Evolutionary conservation across 1,140 invertebrate genomes (phyloP).

Genomic region (Paralvinella palmiformis): DNA sequence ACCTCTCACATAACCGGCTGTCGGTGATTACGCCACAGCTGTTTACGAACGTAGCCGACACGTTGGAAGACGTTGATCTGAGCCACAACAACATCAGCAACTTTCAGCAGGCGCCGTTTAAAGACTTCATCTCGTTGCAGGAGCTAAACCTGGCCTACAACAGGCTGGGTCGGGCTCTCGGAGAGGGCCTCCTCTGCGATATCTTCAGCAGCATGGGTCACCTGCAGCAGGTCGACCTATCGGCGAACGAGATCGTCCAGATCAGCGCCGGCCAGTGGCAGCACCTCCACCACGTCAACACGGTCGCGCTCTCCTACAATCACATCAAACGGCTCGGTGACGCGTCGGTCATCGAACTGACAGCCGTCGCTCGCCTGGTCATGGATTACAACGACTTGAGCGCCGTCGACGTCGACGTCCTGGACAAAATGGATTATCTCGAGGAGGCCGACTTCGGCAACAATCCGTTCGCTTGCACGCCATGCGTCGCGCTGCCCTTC

Average conservation of each 20-base stretch:
- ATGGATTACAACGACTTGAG: conserved; percentile 12
- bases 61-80: conserved; percentile 14
- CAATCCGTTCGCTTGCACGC: conserved; percentile 20
- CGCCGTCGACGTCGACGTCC: conserved; percentile 2
- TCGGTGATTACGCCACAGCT: neutral
- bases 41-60: conserved; percentile 7
- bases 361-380: conserved; percentile 8
- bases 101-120: neutral
- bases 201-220: conserved; percentile 4
- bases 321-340: conserved; percentile 6
- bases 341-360: neutral
- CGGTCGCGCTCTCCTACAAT: conserved; percentile 9
- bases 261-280: neutral
- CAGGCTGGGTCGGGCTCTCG: conserved; percentile 2
- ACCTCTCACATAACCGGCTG: conserved; percentile 14
- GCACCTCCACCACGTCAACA: conserved; percentile 5
- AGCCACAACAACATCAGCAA: conserved; percentile 17
- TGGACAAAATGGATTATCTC: conserved; percentile 6
- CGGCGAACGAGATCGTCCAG: neutral
- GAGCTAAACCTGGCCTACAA: conserved; percentile 15
- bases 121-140: conserved; percentile 5
- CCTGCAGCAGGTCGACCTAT: conserved; percentile 1
- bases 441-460: conserved; percentile 17
- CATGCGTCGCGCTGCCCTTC: conserved; percentile 9
- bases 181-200: neutral